These are phyloP conservation scores for Cotesia vestalis DNA, from an alignment of 1,140 invertebrate genomes.

Conservation along the genomic window DNA sequence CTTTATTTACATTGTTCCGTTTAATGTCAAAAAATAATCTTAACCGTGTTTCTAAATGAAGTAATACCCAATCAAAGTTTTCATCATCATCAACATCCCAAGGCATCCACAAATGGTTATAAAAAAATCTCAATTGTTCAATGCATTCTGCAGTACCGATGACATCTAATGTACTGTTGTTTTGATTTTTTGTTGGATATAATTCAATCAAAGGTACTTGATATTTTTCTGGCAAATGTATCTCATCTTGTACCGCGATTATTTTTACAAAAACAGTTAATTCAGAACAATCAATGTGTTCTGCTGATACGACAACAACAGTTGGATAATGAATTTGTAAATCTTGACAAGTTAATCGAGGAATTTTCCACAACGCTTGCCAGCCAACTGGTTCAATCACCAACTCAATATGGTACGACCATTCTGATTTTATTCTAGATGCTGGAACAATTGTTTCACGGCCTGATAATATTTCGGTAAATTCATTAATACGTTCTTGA, in stretches of 20 bases:
- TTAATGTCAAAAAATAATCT: conserved; percentile 71
- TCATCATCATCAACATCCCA: conserved; percentile 73
- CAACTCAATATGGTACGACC: conserved; percentile 68
- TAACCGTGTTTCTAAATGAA: conserved; percentile 68
- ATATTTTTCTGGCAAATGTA: conserved; percentile 69
- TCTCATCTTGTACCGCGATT: conserved; percentile 70
- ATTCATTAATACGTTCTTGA: conserved; percentile 67
- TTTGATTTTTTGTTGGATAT: conserved; percentile 69
- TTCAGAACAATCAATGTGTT: conserved; percentile 64
- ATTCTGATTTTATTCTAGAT: conserved; percentile 67
- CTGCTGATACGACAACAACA: conserved; percentile 68
- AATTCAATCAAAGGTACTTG: conserved; percentile 68
- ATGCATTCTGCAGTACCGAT: conserved; percentile 59
- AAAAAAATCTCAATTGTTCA: conserved; percentile 69
- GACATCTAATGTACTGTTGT: conserved; percentile 66
- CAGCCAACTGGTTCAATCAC: conserved; percentile 70
- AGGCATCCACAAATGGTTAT: conserved; percentile 71
- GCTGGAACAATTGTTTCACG: conserved; percentile 62
- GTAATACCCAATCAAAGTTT: conserved; percentile 66
- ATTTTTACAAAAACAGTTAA: conserved; percentile 67
- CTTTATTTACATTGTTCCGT: conserved; percentile 62
- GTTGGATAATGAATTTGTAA: conserved; percentile 70
- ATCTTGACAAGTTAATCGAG: conserved; percentile 68
- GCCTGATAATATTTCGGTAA: conserved; percentile 64
- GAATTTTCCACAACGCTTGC: conserved; percentile 73